Conservation (phyloP, 1,140 invertebrate genomes). For the Drosophila melanica region DNA sequence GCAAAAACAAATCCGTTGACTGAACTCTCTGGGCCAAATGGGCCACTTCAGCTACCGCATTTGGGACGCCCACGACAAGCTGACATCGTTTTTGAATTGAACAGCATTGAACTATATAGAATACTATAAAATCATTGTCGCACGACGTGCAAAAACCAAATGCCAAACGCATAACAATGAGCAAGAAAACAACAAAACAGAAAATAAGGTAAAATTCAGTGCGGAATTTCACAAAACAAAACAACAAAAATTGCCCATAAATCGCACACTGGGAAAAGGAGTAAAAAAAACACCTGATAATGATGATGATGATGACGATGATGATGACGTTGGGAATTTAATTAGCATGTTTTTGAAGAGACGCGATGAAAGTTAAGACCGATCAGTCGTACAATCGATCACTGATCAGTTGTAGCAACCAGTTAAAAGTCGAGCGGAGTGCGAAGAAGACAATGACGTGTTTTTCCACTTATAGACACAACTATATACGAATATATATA, state of each 20-base stretch:
- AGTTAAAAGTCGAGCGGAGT: conserved; percentile 18
- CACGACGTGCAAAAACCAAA: conserved; percentile 52
- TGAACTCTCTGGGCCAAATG: conserved; percentile 65
- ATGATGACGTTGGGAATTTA: conserved; percentile 21
- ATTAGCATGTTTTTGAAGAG: conserved; percentile 35
- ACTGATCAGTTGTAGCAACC: conserved; percentile 47
- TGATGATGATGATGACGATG: conserved; percentile 9
- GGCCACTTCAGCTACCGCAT: neutral
- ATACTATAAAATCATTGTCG: conserved; percentile 63
- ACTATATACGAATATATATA: conserved; percentile 6
- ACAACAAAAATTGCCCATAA: conserved; percentile 43
- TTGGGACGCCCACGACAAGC: conserved; percentile 53
- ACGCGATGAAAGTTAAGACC: conserved; percentile 21
- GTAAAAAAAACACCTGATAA: conserved; percentile 20
- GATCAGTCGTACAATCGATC: conserved; percentile 37
- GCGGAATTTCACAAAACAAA: conserved; percentile 56
- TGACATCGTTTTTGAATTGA: conserved; percentile 51
- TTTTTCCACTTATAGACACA: conserved; percentile 15
- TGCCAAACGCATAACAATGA: conserved; percentile 61
- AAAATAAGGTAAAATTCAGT: neutral
- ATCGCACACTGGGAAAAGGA: conserved; percentile 33
- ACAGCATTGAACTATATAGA: conserved; percentile 73
- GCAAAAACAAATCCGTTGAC: conserved; percentile 12
- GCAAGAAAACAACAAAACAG: neutral
- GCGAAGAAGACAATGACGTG: conserved; percentile 51